These are phyloP conservation scores for Hyposmocoma kahamanoa DNA, from an alignment of 1,140 invertebrate genomes.

Conservation along the genomic window DNA sequence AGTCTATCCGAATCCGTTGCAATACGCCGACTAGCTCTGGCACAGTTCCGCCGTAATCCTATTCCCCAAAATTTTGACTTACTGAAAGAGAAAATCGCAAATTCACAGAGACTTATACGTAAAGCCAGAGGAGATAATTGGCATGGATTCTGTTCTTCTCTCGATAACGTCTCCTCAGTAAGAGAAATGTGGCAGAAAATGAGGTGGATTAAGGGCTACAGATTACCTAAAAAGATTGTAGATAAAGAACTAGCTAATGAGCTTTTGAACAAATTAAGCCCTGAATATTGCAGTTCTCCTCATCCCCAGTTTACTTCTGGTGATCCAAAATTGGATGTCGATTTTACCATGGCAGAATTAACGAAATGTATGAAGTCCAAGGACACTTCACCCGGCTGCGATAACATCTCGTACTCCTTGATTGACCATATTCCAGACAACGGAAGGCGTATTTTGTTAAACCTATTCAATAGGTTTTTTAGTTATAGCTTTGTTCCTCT, in stretches of 20 bases:
- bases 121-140: neutral
- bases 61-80: no score
- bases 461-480: neutral
- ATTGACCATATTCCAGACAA: neutral
- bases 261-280: neutral
- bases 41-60: conserved; percentile 1
- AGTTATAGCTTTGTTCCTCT: neutral
- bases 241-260: neutral
- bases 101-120: no score
- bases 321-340: neutral
- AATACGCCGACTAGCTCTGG: neutral
- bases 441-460: neutral
- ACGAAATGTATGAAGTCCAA: neutral
- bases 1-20: conserved; percentile 2
- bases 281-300: neutral
- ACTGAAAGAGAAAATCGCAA: no score
- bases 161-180: neutral
- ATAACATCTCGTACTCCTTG: conserved; percentile 1
- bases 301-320: neutral
- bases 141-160: neutral
- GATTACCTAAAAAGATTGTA: neutral
- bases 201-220: conserved; percentile 1
- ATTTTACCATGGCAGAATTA: neutral
- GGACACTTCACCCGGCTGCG: neutral
- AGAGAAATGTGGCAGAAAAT: neutral